Conservation (phyloP, 2,888 invertebrate genomes). For the Parthenolecanium corni region DNA sequence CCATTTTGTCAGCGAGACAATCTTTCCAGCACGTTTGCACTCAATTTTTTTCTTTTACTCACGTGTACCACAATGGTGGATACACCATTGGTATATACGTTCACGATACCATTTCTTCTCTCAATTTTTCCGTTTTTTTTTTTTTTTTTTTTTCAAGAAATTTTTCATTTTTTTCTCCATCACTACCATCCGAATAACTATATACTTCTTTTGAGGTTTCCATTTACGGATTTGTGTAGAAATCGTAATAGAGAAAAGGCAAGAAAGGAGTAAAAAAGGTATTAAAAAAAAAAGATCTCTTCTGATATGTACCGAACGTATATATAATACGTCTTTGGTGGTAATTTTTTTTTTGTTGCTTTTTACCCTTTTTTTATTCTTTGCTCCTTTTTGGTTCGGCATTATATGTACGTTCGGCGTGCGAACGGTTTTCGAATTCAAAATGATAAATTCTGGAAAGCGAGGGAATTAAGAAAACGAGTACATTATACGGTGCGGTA, state of each 20-base stretch:
- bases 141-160: background rate
- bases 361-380: too few species aligned
- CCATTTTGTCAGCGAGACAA: slow-evolving; percentile 26
- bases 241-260: too few species aligned
- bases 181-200: background rate
- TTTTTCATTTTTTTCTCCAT: background rate
- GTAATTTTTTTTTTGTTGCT: slow-evolving; percentile 6
- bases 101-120: background rate
- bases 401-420: background rate
- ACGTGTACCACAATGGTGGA: background rate
- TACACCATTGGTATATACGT: background rate
- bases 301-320: too few species aligned
- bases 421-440: background rate
- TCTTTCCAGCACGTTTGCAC: slow-evolving; percentile 22
- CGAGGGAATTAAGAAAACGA: too few species aligned
- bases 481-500: too few species aligned
- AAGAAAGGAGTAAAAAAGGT: too few species aligned
- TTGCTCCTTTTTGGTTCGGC: background rate
- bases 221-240: too few species aligned
- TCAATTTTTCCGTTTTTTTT: background rate
- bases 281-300: too few species aligned
- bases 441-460: too few species aligned
- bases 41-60: background rate
- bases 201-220: background rate
- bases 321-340: background rate